Base-by-base conservation (phyloP, 2,113 vertebrate species). In the Tricholaema leucomelas region DNA sequence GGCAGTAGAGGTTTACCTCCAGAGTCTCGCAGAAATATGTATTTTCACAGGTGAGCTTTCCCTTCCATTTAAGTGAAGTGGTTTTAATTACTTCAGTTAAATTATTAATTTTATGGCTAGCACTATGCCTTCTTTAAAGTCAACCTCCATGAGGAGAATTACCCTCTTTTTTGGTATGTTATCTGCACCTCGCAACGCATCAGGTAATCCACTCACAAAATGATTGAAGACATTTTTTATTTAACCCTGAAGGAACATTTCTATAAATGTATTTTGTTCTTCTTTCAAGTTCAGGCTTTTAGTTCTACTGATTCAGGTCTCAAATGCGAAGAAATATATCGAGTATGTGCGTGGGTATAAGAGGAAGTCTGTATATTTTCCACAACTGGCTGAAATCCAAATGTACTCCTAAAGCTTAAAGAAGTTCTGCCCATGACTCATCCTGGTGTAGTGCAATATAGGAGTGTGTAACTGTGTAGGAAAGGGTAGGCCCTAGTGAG, bases 261-360 rank as follows among this genome's bases (percentile, higher is more conserved):
- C 61, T 89, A 66, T 60, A 91, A 92, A 72, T 15, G 15, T 27
- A 63, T 81, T 82, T 92, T 86, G 30, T 79, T 85, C 71, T 81
- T 94, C 52, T 58, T 86, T 90, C 83, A 88, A 14, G 71, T 77
- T 93, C 63, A 81, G 40, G 64, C 40, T 70, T 92, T 92, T 64
- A 91, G 81, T 88, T 42, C 87, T 70, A 70, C 75, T 55, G 56
- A 78, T 58, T 77, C 85, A 85, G 71, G 73, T 81, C 54, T 85
- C 91, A 89, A 83, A 93, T 81, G 84, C 71, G 94, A 95, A 80
- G 85, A 81, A 83, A 91, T 75, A 94, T 74, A 91, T 67, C 18
- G 75, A 82, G 81, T 38, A 52, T 0, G 5, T 71, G 81, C 2
- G 69, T 92, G 81, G 92, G 88, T 55, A 82, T 33, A 80, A 59